A percentile compares a stretch with the other conserved stretches of the same genome.
phyloP scores from a whole-genome alignment of 2,797 vertebrate species.

The Arnoldichthys spilopterus region DNA sequence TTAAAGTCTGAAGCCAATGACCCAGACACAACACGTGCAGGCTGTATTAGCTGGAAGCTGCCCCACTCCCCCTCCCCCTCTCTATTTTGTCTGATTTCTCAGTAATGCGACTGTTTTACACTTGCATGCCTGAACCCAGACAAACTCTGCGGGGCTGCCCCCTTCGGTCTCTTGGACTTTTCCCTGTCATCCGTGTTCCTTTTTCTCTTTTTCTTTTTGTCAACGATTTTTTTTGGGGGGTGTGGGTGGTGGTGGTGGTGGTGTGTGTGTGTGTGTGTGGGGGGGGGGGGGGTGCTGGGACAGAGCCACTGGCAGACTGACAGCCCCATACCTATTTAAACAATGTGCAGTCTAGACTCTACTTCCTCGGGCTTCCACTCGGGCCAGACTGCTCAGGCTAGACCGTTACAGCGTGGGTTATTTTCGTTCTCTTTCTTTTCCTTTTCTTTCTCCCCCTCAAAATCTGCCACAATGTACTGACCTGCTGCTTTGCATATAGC shows the following conservation, averaged over 20 bases:
- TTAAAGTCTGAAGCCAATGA: constrained; percentile 83
- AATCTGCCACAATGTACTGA: constrained; percentile 12
- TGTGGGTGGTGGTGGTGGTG: background rate
- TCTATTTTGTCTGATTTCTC: constrained; percentile 83
- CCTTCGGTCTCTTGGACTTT: background rate
- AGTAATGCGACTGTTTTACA: constrained; percentile 71
- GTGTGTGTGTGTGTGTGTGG: no score
- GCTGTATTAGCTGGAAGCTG: constrained; percentile 82
- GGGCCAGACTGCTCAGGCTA: background rate
- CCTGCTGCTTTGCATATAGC: constrained; percentile 8
- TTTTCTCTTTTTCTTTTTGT: background rate
- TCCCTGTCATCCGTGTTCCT: background rate
- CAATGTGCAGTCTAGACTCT: constrained; percentile 62
- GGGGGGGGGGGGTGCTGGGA: no score
- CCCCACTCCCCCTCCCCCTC: constrained; percentile 84
- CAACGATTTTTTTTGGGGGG: background rate
- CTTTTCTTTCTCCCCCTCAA: background rate
- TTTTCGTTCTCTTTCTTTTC: background rate
- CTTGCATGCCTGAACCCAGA: constrained; percentile 50
- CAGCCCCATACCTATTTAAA: constrained; percentile 55
- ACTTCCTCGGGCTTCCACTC: constrained; percentile 52
- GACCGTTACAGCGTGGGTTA: background rate
- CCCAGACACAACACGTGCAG: constrained; percentile 89
- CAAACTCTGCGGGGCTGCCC: constrained; percentile 16
- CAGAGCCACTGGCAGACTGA: constrained; percentile 39